phyloP scores from a whole-genome alignment of 1,140 invertebrate species.

The Drosophila chauvacae region DNA sequence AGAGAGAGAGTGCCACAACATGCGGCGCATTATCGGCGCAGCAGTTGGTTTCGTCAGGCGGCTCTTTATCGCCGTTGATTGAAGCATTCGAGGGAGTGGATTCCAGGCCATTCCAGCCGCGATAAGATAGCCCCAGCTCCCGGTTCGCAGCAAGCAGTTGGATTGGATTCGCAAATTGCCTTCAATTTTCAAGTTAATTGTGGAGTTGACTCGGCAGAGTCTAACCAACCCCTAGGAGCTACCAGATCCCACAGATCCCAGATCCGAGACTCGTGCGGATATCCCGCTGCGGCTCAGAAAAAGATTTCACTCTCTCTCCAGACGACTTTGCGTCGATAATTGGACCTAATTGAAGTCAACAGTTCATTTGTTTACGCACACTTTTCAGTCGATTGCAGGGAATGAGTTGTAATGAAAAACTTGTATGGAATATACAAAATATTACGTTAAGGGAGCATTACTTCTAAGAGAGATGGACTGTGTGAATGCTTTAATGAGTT shows the following conservation, averaged over 20 bases:
- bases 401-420: slow-evolving; percentile 17
- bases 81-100: slow-evolving; percentile 35
- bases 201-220: slow-evolving; percentile 54
- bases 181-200: slow-evolving; percentile 64
- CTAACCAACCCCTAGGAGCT: slow-evolving; percentile 59
- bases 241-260: slow-evolving; percentile 10
- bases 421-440: background rate
- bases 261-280: slow-evolving; percentile 36
- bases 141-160: background rate
- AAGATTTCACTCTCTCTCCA: slow-evolving; percentile 49
- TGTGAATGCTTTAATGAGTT: background rate
- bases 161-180: slow-evolving; percentile 62
- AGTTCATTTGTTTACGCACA: slow-evolving; percentile 69
- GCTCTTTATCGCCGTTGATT: slow-evolving; percentile 69
- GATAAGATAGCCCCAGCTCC: slow-evolving; percentile 59
- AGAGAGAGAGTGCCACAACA: slow-evolving; percentile 10
- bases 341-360: slow-evolving; percentile 77
- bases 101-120: slow-evolving; percentile 24
- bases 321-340: slow-evolving; percentile 71
- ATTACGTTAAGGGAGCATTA: background rate
- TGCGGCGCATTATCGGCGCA: slow-evolving; percentile 45
- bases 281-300: slow-evolving; percentile 42
- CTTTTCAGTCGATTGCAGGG: slow-evolving; percentile 43
- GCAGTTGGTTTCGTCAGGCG: slow-evolving; percentile 45
- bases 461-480: background rate